Evolutionary conservation across 2,797 vertebrate genomes (phyloP).

Genomic region (Periophthalmus magnuspinnatus): DNA sequence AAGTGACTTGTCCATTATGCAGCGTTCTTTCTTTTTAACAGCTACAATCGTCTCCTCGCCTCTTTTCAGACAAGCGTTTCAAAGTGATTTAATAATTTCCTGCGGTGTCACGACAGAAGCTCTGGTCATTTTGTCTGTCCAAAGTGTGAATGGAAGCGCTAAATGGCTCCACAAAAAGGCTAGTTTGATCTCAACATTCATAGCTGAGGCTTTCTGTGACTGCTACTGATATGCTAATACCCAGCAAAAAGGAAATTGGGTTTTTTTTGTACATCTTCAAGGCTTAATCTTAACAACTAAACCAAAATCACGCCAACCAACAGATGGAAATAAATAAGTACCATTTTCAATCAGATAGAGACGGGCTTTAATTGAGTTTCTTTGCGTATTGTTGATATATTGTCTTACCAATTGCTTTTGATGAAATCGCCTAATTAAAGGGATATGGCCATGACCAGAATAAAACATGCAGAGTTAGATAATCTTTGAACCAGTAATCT

Average conservation of each 20-base stretch:
- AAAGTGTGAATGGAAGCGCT: slow-evolving; percentile 29
- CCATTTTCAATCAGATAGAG: slow-evolving; percentile 5
- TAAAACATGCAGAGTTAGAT: slow-evolving; percentile 10
- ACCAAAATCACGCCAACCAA: slow-evolving; percentile 4
- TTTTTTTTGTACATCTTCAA: slow-evolving; percentile 14
- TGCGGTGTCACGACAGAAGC: slow-evolving; percentile 27
- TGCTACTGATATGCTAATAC: slow-evolving; percentile 42
- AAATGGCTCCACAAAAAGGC: slow-evolving; percentile 31
- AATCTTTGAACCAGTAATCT: slow-evolving; percentile 11
- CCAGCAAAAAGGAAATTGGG: slow-evolving; percentile 2
- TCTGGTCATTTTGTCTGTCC: slow-evolving; percentile 29
- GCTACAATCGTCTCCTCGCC: background rate
- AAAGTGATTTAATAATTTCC: slow-evolving; percentile 7
- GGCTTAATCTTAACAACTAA: slow-evolving; percentile 1
- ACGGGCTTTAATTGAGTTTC: slow-evolving; percentile 14
- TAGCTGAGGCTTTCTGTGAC: slow-evolving; percentile 19
- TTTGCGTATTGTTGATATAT: background rate
- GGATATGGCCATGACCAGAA: slow-evolving; percentile 23
- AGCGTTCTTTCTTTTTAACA: background rate
- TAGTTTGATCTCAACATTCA: slow-evolving; percentile 31
- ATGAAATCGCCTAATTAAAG: slow-evolving; percentile 27
- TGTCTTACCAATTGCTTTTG: slow-evolving; percentile 18
- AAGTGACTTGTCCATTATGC: background rate
- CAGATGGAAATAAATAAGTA: slow-evolving; percentile 3
- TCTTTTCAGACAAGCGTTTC: background rate